phyloP scores from a whole-genome alignment of 2,113 vertebrate genomes.

The Ramphastos sulfuratus region DNA sequence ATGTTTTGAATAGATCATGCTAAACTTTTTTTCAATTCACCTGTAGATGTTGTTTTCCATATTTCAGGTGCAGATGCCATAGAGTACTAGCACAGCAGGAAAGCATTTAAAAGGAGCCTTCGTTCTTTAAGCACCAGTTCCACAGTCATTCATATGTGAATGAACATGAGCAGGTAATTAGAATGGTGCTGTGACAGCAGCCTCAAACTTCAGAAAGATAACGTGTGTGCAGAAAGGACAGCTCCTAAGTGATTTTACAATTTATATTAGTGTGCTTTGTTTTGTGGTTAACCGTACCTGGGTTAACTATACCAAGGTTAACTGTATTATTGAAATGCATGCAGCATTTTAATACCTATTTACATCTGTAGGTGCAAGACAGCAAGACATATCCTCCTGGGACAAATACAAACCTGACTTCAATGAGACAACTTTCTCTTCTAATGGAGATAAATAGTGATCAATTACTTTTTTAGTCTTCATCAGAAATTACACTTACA shows the following conservation, averaged over 20 bases:
- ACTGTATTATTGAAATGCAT: background rate
- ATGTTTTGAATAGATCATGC: background rate
- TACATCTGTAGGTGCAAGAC: background rate
- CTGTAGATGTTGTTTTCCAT: background rate
- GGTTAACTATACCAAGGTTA: background rate
- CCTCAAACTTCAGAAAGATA: background rate
- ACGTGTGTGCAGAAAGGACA: background rate
- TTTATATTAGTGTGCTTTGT: background rate
- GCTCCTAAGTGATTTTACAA: background rate
- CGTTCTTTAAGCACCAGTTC: background rate
- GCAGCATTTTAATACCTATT: background rate
- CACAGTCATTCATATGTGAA: background rate
- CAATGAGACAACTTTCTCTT: background rate
- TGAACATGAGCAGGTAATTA: background rate
- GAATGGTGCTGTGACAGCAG: background rate
- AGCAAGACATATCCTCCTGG: background rate
- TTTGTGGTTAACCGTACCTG: background rate
- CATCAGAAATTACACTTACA: background rate
- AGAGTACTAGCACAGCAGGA: background rate
- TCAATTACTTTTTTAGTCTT: background rate
- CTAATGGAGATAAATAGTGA: background rate
- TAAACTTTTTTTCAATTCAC: background rate
- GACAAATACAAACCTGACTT: background rate
- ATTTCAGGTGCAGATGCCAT: background rate
- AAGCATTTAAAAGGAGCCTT: background rate